Evolutionary conservation across 1,140 invertebrate species (phyloP).

Genomic region (Chrysomallon squamiferum): DNA sequence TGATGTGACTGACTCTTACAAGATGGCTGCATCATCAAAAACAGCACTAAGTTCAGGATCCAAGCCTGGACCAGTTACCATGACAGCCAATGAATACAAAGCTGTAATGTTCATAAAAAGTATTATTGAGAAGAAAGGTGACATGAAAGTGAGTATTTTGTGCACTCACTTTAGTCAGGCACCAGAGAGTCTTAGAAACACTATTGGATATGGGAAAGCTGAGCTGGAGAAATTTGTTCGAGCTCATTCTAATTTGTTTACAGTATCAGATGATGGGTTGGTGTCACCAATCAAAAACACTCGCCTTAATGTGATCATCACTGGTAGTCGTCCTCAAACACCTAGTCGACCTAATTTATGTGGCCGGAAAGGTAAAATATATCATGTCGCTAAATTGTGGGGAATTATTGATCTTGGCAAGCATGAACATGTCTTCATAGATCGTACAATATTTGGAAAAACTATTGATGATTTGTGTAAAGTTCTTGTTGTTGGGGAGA

Average conservation of each 20-base stretch:
- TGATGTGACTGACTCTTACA: conserved; percentile 35
- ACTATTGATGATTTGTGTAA: conserved; percentile 61
- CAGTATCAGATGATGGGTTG: conserved; percentile 52
- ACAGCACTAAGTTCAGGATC: conserved; percentile 32
- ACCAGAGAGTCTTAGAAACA: conserved; percentile 59
- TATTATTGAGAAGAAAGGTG: conserved; percentile 61
- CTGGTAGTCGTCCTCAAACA: conserved; percentile 53
- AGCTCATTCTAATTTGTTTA: conserved; percentile 58
- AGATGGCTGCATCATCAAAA: conserved; percentile 16
- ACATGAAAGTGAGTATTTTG: conserved; percentile 56
- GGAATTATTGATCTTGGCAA: conserved; percentile 64
- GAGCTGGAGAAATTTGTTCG: conserved; percentile 60
- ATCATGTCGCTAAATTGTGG: conserved; percentile 64
- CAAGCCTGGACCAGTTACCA: conserved; percentile 57
- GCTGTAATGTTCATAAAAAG: conserved; percentile 63
- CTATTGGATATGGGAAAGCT: conserved; percentile 59
- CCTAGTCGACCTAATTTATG: conserved; percentile 50
- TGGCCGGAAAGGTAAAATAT: conserved; percentile 58
- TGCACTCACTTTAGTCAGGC: conserved; percentile 60
- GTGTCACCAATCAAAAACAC: conserved; percentile 60
- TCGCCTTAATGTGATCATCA: conserved; percentile 61
- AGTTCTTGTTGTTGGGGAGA: conserved; percentile 59
- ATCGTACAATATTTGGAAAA: conserved; percentile 62
- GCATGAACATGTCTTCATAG: conserved; percentile 66
- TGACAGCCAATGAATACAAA: conserved; percentile 64